A percentile compares a stretch with the other conserved stretches of the same genome.
Conservation (phyloP, 2,113 vertebrate species). For the Machaerirhynchus nigripectus region DNA sequence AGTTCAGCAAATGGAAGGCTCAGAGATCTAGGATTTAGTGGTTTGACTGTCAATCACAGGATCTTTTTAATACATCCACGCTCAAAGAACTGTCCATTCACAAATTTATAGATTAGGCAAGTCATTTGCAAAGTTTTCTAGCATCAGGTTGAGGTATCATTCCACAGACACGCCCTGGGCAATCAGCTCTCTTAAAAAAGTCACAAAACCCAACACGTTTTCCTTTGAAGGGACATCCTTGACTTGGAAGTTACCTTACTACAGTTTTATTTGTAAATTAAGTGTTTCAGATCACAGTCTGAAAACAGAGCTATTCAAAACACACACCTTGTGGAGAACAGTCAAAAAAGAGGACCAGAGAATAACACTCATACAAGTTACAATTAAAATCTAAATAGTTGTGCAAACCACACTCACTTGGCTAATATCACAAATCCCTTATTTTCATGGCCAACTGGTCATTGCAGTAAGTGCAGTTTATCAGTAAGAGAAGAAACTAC, state of each 20-base stretch:
- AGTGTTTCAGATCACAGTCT: background rate
- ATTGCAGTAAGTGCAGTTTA: background rate
- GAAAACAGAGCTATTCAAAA: constrained; percentile 7
- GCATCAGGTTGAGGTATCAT: background rate
- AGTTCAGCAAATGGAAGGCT: background rate
- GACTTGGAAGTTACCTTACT: background rate
- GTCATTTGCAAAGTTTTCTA: background rate
- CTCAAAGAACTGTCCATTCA: background rate
- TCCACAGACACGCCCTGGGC: background rate
- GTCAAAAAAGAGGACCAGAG: background rate
- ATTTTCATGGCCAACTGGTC: background rate
- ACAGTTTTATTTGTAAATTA: background rate
- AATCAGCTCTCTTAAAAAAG: background rate
- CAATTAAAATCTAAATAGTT: background rate
- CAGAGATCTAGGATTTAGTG: background rate
- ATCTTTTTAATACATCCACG: background rate
- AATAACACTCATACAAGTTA: background rate
- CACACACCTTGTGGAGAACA: background rate
- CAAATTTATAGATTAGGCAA: background rate
- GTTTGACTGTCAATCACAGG: background rate
- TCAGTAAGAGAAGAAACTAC: background rate
- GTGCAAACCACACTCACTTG: background rate
- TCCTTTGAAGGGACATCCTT: background rate
- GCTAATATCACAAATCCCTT: background rate
- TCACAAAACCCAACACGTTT: background rate